Evolutionary conservation across 2,888 invertebrate genomes (phyloP).

Genomic region (Cetonia aurata): DNA sequence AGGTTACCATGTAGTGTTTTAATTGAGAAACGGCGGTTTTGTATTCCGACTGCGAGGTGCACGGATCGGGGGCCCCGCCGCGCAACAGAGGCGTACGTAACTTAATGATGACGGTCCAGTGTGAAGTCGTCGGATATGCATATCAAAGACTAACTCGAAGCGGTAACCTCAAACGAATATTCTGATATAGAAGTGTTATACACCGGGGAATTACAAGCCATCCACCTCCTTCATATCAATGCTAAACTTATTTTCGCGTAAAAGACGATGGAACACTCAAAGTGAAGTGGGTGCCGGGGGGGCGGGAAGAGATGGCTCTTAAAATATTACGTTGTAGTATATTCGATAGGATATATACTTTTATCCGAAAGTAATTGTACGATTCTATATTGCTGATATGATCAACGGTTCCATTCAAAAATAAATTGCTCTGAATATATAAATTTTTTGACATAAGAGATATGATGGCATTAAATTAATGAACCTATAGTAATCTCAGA

Average conservation of each 20-base stretch:
- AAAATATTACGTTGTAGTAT: too few species aligned
- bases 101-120: conserved; percentile 36
- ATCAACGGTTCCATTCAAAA: too few species aligned
- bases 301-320: too few species aligned
- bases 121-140: conserved; percentile 44
- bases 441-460: too few species aligned
- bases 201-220: conserved; percentile 33
- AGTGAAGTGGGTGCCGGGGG: background rate
- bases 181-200: conserved; percentile 48
- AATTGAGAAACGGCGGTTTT: conserved; percentile 51
- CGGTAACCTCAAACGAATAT: conserved; percentile 47
- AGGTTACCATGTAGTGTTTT: conserved; percentile 50
- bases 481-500: too few species aligned
- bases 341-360: too few species aligned
- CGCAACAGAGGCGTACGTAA: conserved; percentile 37
- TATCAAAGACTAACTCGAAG: conserved; percentile 48
- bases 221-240: conserved; percentile 17
- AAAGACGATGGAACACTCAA: conserved; percentile 10
- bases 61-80: conserved; percentile 34
- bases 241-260: conserved; percentile 24
- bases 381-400: too few species aligned
- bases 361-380: too few species aligned
- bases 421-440: too few species aligned
- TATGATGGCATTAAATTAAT: too few species aligned
- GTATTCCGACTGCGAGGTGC: conserved; percentile 47